Percentiles rank a stretch among this genome's conserved stretches.
These are phyloP conservation scores for Siderastrea radians DNA, from an alignment of 92 coral and sea anemone genomes.

Conservation along the genomic window DNA sequence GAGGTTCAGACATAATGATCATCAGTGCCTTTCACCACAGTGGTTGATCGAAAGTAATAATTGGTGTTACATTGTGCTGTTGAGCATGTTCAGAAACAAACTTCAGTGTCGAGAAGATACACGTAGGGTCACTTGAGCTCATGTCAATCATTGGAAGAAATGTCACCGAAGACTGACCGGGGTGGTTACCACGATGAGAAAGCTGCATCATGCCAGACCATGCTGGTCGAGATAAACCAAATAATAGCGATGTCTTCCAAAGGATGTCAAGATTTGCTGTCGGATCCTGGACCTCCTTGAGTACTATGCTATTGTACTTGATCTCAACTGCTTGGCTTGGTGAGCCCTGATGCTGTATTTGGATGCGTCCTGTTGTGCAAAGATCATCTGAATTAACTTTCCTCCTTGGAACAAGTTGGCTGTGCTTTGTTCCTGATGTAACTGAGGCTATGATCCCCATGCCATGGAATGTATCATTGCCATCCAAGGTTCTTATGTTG, in stretches of 20 bases:
- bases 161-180: slow-evolving; percentile 36
- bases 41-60: too few relatives aligned
- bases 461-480: slow-evolving; percentile 58
- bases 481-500: slow-evolving; percentile 57
- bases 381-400: slow-evolving; percentile 37
- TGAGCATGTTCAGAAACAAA: slow-evolving; percentile 48
- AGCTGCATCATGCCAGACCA: slow-evolving; percentile 49
- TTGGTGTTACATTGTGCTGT: background rate
- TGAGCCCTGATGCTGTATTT: slow-evolving; percentile 22
- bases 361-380: slow-evolving; percentile 29
- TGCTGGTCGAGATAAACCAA: slow-evolving; percentile 21
- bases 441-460: slow-evolving; percentile 71
- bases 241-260: slow-evolving; percentile 30
- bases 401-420: slow-evolving; percentile 25
- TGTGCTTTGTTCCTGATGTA: slow-evolving; percentile 49
- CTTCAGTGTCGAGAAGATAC: slow-evolving; percentile 48
- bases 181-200: background rate
- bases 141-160: slow-evolving; percentile 55
- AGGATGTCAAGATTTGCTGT: slow-evolving; percentile 34
- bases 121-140: slow-evolving; percentile 38
- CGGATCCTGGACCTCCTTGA: slow-evolving; percentile 18
- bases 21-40: too few relatives aligned
- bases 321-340: slow-evolving; percentile 46
- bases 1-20: too few relatives aligned
- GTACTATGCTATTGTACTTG: slow-evolving; percentile 11